phyloP scores from a whole-genome alignment of 2,113 vertebrate species.

The Ciconia boyciana region DNA sequence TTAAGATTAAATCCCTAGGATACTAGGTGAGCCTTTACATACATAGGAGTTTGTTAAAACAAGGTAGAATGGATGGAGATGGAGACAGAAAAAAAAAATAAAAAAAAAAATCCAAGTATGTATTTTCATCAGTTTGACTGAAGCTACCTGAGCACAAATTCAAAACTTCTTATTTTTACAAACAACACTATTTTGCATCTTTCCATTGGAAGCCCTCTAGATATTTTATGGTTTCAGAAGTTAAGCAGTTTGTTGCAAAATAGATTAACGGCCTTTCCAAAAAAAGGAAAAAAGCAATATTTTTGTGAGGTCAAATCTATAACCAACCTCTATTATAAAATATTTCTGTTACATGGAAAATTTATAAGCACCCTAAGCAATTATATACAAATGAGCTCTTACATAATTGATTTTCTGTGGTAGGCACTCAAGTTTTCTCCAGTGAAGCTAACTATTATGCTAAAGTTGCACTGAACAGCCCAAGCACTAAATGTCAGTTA shows the following conservation, averaged over 20 bases:
- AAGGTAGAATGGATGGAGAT: background rate
- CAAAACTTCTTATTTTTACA: background rate
- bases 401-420: conserved; percentile 71
- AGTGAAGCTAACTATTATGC: conserved; percentile 36
- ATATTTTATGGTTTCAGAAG: conserved; percentile 38
- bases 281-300: conserved; percentile 28
- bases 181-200: background rate
- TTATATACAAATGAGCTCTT: conserved; percentile 58
- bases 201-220: background rate
- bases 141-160: background rate
- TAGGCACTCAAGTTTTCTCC: conserved; percentile 60
- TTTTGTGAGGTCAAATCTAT: conserved; percentile 71
- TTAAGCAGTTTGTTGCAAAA: conserved; percentile 59
- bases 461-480: conserved; percentile 45
- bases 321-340: conserved; percentile 72
- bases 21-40: background rate
- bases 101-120: background rate
- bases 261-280: conserved; percentile 42
- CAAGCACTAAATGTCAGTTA: conserved; percentile 57
- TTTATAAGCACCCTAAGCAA: conserved; percentile 71
- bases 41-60: background rate
- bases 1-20: background rate
- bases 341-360: conserved; percentile 57
- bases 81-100: background rate
- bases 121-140: background rate